phyloP scores from a whole-genome alignment of 2,888 invertebrate genomes.

The Tuta absoluta region DNA sequence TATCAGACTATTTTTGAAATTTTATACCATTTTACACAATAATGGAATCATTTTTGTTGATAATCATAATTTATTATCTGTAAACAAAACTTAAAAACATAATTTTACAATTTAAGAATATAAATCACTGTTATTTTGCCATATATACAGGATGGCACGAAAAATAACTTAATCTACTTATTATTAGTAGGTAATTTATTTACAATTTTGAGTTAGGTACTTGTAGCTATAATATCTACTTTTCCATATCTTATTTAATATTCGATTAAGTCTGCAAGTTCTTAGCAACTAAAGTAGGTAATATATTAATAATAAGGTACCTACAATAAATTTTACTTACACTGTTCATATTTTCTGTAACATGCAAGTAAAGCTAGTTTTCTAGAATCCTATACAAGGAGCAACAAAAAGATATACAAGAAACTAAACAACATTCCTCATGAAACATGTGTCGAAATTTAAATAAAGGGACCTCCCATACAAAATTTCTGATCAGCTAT shows the following conservation, averaged over 20 bases:
- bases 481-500: too few relatives aligned
- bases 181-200: neutral
- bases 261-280: too few relatives aligned
- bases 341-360: too few relatives aligned
- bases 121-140: neutral
- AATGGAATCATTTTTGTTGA: neutral
- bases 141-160: conserved; percentile 7
- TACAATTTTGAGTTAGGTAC: conserved; percentile 1
- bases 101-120: neutral
- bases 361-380: too few relatives aligned
- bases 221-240: neutral
- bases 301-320: too few relatives aligned
- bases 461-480: too few relatives aligned
- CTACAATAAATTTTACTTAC: too few relatives aligned
- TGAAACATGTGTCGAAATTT: too few relatives aligned
- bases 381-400: too few relatives aligned
- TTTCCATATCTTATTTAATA: neutral
- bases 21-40: neutral
- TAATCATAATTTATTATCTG: neutral
- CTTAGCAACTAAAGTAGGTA: too few relatives aligned
- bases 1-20: neutral
- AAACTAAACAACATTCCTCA: too few relatives aligned
- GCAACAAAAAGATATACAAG: too few relatives aligned
- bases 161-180: neutral
- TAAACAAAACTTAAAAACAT: neutral